Evolutionary conservation across 2,888 invertebrate species (phyloP), one percentile per base, ranked within the genome.

Genomic region (Ptychoptera albimana): DNA sequence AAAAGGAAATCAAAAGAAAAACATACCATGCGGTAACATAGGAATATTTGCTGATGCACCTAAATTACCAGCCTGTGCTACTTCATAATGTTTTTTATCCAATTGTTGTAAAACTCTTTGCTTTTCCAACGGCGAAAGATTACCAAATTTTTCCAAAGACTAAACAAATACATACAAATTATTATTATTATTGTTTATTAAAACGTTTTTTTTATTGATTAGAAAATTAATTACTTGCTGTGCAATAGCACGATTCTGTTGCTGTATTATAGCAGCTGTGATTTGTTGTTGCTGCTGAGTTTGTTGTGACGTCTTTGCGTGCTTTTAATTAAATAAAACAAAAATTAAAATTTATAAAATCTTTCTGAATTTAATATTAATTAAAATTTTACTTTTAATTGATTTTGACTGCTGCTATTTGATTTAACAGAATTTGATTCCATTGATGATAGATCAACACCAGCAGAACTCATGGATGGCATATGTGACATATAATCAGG

Each of bases 271-370:
- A 8, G 71, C 71, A 1, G 71, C 72, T 5, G 71, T 69, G 54
- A 78, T 69, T 57, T 77, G 75, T 51, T 79, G 79, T 51, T 78
- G 78, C 50, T 77, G 76, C 15, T 46, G 46, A 59, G 2, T 62
- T 61, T n/a, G 60, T 56, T 32, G 63, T 59, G 42, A 11, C 4
- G 32, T n/a, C 32, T 32, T 32, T 4, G 32, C 9, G 32, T 32
- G 32, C 32, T 32, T 32, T 32, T 23, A 5, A 23, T 23, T 23
- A 7, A 3, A 23, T 23, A 23, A 7, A 23, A 23, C 23, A 23
- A 23, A 23, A 23, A 23, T 23, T 23, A 5, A 23, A 23, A 39
- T 55, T 55, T 15, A 57, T 54, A 51, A 57, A 57, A 16, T n/a
- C 30, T 42, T 49, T 56, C 54, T 15, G n/a, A n/a, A n/a, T n/a